Conservation (phyloP, 2,113 vertebrate genomes). For the Chaetops frenatus region DNA sequence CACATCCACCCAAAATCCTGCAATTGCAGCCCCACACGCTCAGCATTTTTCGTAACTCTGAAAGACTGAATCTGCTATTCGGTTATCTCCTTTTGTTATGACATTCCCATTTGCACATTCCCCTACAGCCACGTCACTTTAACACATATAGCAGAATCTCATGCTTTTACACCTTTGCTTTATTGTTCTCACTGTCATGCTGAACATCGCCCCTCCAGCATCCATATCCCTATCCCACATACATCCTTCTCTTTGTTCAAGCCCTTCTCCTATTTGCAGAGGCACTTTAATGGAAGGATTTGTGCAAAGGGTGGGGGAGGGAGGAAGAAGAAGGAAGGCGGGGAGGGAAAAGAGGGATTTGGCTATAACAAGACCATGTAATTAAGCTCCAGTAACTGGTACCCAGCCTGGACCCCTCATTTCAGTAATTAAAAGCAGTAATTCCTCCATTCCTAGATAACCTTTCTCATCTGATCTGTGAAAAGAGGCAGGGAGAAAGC, state of each 20-base stretch:
- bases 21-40: not conserved
- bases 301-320: conserved; percentile 12
- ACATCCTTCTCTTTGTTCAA: conserved; percentile 2
- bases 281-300: conserved; percentile 28
- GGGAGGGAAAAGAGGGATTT: conserved; percentile 20
- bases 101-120: not conserved
- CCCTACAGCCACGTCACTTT: not conserved
- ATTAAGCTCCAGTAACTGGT: conserved; percentile 20
- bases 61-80: not conserved
- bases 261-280: not conserved
- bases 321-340: not conserved
- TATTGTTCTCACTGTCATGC: not conserved
- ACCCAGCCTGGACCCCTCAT: not conserved
- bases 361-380: not conserved
- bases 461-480: not conserved
- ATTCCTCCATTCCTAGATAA: not conserved
- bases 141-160: not conserved
- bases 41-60: not conserved
- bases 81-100: not conserved
- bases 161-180: not conserved
- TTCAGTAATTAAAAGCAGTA: conserved; percentile 1
- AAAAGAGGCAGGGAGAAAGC: conserved; percentile 1
- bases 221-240: not conserved
- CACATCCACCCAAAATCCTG: not conserved
- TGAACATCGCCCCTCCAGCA: not conserved